Evolutionary conservation across 2,888 invertebrate genomes (phyloP).

Genomic region (Athalia rosae): DNA sequence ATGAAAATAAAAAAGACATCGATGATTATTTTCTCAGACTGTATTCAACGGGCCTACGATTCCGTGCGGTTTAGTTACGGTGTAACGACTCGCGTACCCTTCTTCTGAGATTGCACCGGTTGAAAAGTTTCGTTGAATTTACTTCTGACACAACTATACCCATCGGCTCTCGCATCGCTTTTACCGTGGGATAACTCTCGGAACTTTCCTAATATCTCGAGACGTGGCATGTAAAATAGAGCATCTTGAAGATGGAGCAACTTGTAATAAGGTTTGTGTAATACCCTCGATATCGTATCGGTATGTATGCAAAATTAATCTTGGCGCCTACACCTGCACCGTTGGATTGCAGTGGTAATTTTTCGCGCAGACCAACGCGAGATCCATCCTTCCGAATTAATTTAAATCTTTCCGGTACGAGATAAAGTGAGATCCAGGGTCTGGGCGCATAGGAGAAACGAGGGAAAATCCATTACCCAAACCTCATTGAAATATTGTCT

Average conservation of each 20-base stretch:
- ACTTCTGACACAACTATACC: slow-evolving; percentile 23
- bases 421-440: too few relatives aligned
- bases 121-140: slow-evolving; percentile 14
- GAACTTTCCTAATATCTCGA: slow-evolving; percentile 41
- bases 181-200: neutral
- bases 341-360: slow-evolving; percentile 1
- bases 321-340: neutral
- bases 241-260: slow-evolving; percentile 36
- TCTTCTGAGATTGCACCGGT: slow-evolving; percentile 19
- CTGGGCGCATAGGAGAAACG: too few relatives aligned
- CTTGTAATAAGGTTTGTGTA: slow-evolving; percentile 42
- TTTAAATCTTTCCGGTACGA: too few relatives aligned
- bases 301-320: slow-evolving; percentile 33
- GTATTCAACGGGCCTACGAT: too few relatives aligned
- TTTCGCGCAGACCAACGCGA: slow-evolving; percentile 13
- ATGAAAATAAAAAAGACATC: neutral
- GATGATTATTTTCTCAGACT: neutral
- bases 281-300: slow-evolving; percentile 14
- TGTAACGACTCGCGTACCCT: too few relatives aligned
- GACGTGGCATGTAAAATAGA: slow-evolving; percentile 42
- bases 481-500: slow-evolving; percentile 30
- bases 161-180: slow-evolving; percentile 17
- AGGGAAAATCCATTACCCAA: neutral
- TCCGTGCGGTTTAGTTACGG: too few relatives aligned
- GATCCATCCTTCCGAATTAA: too few relatives aligned